Conservation (phyloP, 1,140 invertebrate genomes). For the Whitmania pigra region DNA sequence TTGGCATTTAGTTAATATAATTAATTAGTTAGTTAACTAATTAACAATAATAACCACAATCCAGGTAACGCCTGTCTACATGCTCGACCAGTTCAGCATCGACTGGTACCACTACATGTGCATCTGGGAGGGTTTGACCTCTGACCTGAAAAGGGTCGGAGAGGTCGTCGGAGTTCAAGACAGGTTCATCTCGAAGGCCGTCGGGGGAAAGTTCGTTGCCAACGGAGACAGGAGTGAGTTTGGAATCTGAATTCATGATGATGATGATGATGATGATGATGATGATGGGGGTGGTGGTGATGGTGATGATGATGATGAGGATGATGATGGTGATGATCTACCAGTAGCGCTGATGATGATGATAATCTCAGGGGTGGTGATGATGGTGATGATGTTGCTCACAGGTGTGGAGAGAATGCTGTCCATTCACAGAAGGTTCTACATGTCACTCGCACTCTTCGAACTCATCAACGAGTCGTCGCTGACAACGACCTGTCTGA, state of each 20-base stretch:
- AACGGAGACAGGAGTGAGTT: slow-evolving; percentile 21
- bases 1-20: no score
- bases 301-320: no score
- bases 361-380: no score
- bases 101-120: slow-evolving; percentile 78
- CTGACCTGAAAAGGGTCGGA: slow-evolving; percentile 68
- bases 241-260: background rate
- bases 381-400: background rate
- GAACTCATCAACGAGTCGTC: slow-evolving; percentile 84
- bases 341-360: no score
- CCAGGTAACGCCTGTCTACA: slow-evolving; percentile 63
- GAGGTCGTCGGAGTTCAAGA: slow-evolving; percentile 81
- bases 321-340: no score
- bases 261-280: no score
- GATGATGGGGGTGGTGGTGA: no score
- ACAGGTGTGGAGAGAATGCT: slow-evolving; percentile 11
- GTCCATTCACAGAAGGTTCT: slow-evolving; percentile 54
- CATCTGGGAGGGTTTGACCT: slow-evolving; percentile 68
- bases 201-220: slow-evolving; percentile 54
- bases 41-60: background rate
- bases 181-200: slow-evolving; percentile 65
- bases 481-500: slow-evolving; percentile 60
- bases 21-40: no score
- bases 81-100: slow-evolving; percentile 60
- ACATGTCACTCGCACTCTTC: slow-evolving; percentile 74